These are phyloP conservation scores for Caenorhabditis briggsae DNA, from an alignment of 1,140 invertebrate genomes.

Conservation along the genomic window DNA sequence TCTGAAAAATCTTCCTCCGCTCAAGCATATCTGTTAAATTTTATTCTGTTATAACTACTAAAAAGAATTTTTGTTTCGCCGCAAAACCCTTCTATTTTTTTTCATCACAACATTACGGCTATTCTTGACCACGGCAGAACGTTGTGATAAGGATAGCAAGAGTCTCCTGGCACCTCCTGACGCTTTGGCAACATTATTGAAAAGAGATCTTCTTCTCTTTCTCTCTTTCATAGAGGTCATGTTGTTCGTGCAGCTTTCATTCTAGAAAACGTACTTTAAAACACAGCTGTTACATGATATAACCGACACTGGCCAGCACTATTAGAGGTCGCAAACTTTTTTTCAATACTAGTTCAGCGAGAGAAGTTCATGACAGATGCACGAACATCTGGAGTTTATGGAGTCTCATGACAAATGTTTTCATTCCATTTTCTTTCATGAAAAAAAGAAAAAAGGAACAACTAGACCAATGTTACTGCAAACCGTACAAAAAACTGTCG, in stretches of 20 bases:
- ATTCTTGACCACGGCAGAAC: slow-evolving; percentile 14
- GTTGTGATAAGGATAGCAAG: neutral
- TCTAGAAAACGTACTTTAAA: slow-evolving; percentile 11
- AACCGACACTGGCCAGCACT: slow-evolving; percentile 42
- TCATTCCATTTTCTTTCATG: no score
- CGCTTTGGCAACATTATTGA: slow-evolving; percentile 39
- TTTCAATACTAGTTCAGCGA: neutral
- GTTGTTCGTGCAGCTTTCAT: neutral
- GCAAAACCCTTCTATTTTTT: neutral
- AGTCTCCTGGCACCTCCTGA: slow-evolving; percentile 3
- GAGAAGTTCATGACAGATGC: neutral
- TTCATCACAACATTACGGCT: slow-evolving; percentile 8
- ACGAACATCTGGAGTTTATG: no score
- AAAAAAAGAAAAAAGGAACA: neutral
- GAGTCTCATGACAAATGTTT: no score
- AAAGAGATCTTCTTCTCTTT: neutral
- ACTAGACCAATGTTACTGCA: neutral
- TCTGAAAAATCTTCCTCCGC: no score
- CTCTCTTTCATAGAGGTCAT: neutral
- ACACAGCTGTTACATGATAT: slow-evolving; percentile 14
- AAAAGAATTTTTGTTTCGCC: neutral
- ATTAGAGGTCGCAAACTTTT: neutral
- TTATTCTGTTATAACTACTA: neutral
- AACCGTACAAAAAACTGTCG: slow-evolving; percentile 1
- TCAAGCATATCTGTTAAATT: neutral